Base-by-base conservation (phyloP, 2,797 vertebrate genomes). In the Sebastes reedi region DNA sequence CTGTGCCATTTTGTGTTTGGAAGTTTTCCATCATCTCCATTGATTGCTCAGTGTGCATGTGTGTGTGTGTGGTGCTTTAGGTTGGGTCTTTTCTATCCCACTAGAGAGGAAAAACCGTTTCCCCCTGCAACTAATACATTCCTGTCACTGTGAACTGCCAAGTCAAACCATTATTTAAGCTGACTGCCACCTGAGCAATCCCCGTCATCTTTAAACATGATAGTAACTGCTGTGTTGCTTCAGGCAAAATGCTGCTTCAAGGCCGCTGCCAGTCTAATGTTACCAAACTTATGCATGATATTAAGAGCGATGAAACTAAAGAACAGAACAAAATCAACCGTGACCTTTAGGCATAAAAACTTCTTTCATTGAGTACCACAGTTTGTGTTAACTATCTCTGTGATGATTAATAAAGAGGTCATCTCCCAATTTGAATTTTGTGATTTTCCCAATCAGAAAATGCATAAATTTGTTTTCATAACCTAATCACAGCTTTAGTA, bases 381-480 rank as follows among this genome's bases (percentile, higher is more conserved):
- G 60, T 78, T 77, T 82, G 46, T 59, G n/a, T 72, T 66, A 67
- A 70, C 56, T 65, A 22, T 69, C 76, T 78, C 29, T 32, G 8
- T 59, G 79, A 85, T 81, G 73, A 90, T 90, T 91, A 91, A 90
- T 87, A 71, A 88, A 67, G 69, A 83, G 79, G 69, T 68, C 62
- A 22, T 77, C 75, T 73, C 72, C 39, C 80, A 80, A 90, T 92
- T 81, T 87, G 85, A 90, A 91, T 91, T 85, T 89, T 85, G 65
- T 89, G 67, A 93, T 91, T 89, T 88, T 85, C 54, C 76, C 83
- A 93, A 94, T 93, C 93, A 94, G 68, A 94, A 91, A 89, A 89
- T 25, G 92, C 91, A 94, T 94, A 93, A 87, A 94, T 95, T 93
- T 94, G 89, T 91, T 92, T 91, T 88, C 83, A 89, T 91, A 92